Conservation (phyloP, 2,888 invertebrate genomes). For the Ischnus inquisitorius region DNA sequence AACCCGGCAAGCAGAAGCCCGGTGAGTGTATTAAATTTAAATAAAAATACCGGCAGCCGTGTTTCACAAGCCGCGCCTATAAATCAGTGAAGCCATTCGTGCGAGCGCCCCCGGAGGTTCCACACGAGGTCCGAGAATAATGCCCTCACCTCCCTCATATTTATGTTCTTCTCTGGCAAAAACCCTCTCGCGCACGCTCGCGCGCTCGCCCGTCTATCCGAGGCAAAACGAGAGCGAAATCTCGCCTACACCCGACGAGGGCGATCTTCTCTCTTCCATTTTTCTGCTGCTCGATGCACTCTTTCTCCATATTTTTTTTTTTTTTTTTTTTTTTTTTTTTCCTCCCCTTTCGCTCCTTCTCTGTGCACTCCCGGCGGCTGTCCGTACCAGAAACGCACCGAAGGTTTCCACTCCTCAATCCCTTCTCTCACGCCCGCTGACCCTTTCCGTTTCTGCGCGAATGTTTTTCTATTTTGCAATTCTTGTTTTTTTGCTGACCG, state of each 20-base stretch:
- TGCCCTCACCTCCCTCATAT: slow-evolving; percentile 80
- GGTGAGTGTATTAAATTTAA: slow-evolving; percentile 84
- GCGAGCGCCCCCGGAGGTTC: slow-evolving; percentile 69
- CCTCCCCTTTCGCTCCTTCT: slow-evolving; percentile 58
- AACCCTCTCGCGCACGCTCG: slow-evolving; percentile 53
- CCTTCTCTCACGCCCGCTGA: slow-evolving; percentile 46
- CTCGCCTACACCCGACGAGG: slow-evolving; percentile 56
- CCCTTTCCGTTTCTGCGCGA: slow-evolving; percentile 60
- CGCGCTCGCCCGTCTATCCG: slow-evolving; percentile 56
- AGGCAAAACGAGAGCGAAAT: slow-evolving; percentile 18
- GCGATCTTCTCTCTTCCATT: slow-evolving; percentile 47
- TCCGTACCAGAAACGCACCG: slow-evolving; percentile 63
- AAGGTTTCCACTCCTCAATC: slow-evolving; percentile 43
- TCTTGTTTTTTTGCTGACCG: slow-evolving; percentile 35
- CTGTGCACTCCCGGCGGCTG: slow-evolving; percentile 46
- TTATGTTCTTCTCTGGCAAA: slow-evolving; percentile 82
- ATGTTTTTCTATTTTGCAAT: slow-evolving; percentile 10
- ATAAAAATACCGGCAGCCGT: slow-evolving; percentile 85
- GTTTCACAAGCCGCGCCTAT: slow-evolving; percentile 83
- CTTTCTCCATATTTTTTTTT: slow-evolving; percentile 65
- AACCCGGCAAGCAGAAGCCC: slow-evolving; percentile 6
- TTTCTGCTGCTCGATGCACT: slow-evolving; percentile 62
- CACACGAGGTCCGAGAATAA: slow-evolving; percentile 81
- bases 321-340: slow-evolving; percentile 59
- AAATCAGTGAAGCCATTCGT: slow-evolving; percentile 83